Percentiles rank a stretch among this genome's conserved stretches.
Conservation (phyloP, 2,113 vertebrate species). For the Clarias magur region DNA sequence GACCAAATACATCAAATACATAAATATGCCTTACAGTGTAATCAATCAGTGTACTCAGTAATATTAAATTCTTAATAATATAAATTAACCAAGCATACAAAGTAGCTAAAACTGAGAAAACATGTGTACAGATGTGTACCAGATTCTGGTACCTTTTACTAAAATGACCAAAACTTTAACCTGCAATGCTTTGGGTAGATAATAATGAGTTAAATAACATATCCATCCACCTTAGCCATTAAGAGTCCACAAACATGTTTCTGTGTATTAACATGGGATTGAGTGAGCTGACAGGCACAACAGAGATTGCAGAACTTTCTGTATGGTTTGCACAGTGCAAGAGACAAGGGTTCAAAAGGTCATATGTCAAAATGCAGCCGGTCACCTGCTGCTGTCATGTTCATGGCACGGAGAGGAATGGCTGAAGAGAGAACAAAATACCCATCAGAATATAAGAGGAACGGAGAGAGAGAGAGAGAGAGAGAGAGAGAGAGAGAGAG, state of each 20-base stretch:
- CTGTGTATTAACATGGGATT: neutral
- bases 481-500: constrained; percentile 65
- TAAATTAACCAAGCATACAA: neutral
- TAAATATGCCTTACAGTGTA: neutral
- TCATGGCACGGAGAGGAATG: constrained; percentile 92
- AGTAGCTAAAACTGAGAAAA: constrained; percentile 3
- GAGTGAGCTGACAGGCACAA: constrained; percentile 69
- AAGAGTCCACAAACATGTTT: neutral
- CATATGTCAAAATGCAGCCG: constrained; percentile 76
- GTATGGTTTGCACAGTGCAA: constrained; percentile 44
- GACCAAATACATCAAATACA: neutral
- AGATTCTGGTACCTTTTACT: constrained; percentile 40
- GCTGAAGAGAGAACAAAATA: constrained; percentile 86
- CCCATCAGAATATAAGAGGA: constrained; percentile 69
- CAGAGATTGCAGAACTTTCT: constrained; percentile 62
- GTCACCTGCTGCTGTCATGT: constrained; percentile 99
- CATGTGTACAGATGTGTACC: constrained; percentile 52
- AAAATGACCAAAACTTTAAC: constrained; percentile 52
- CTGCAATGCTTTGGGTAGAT: constrained; percentile 45
- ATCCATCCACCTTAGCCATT: neutral
- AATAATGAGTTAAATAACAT: neutral
- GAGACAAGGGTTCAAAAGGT: constrained; percentile 31
- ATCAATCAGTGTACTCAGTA: neutral
- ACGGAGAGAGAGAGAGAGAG: constrained; percentile 66
- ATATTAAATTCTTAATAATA: neutral